Conservation (phyloP, 2,113 vertebrate species). For the Irena cyanogastra region DNA sequence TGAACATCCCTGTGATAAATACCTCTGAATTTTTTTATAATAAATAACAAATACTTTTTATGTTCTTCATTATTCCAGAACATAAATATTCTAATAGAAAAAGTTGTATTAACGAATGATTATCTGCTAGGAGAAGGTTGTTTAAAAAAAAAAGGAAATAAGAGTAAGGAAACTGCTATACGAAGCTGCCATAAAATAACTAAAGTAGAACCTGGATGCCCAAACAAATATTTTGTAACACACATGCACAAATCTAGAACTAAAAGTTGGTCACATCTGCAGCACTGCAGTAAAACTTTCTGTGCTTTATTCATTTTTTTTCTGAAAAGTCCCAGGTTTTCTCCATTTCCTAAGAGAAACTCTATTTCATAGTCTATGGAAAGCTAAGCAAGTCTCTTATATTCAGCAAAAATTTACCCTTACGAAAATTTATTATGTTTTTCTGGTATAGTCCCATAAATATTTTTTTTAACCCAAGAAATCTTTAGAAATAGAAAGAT, state of each 20-base stretch:
- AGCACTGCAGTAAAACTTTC: background rate
- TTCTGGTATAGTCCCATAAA: background rate
- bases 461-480: background rate
- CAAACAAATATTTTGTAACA: background rate
- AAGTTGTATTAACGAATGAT: background rate
- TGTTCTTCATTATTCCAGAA: background rate
- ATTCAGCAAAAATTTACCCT: background rate
- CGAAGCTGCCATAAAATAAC: background rate
- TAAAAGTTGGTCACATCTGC: background rate
- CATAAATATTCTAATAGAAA: background rate
- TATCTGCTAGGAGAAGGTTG: background rate
- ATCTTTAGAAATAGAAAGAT: background rate
- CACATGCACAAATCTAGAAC: background rate
- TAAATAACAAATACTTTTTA: background rate
- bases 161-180: background rate
- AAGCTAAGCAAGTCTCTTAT: background rate
- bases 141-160: background rate
- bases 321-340: background rate
- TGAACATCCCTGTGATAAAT: background rate
- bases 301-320: background rate
- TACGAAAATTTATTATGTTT: background rate
- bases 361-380: background rate
- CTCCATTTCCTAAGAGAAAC: background rate
- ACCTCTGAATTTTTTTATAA: background rate
- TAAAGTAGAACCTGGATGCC: background rate